Base-by-base conservation (phyloP, 2,888 invertebrate species). In the Rhagium mordax region DNA sequence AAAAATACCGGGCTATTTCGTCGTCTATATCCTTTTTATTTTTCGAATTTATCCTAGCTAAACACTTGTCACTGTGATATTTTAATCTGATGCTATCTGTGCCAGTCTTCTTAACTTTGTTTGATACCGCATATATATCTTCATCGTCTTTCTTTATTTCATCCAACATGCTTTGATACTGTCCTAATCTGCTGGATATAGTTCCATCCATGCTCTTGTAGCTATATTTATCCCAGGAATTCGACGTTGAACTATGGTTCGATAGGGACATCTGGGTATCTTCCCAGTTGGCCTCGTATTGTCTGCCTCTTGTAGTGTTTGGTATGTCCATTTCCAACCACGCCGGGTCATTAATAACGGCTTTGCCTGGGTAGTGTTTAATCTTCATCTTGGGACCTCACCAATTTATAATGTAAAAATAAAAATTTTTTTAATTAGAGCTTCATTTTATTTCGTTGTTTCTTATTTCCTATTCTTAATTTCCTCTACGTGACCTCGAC, bases 231-330 rank as follows among this genome's bases (percentile, higher is more conserved):
- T 86, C 85, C 85, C 85, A 85, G 4, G 84, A 84, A 70, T 84
- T 86, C 4, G 84, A 80, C 27, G 83, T 78, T 84, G 89, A 82
- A 85, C 88, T 84, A 47, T 79, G 74, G 51, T 86, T 87, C 68
- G 89, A 89, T 62, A 92, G 87, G 84, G 90, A 91, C 75, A 89
- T 88, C 78, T 90, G 90, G n/a, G 94, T 91, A 83, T 94, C 94
- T 75, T 93, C 90, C 96, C 96, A 96, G 85, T 95, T 96, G 33
- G 95, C 95, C 82, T 95, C 95, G 86, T 96, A 96, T 59, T 94
- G 91, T 62, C 94, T 90, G 79, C 92, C 92, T 80, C 91, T 90
- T 53, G 92, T 91, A 78, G 92, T 91, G 84, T 92, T 92, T 85
- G 93, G 92, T 79, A 91, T 90, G 86, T 94, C 95, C 90, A 94